Base-by-base conservation (phyloP, 1,140 invertebrate species). In the Diorhabda carinulata region DNA sequence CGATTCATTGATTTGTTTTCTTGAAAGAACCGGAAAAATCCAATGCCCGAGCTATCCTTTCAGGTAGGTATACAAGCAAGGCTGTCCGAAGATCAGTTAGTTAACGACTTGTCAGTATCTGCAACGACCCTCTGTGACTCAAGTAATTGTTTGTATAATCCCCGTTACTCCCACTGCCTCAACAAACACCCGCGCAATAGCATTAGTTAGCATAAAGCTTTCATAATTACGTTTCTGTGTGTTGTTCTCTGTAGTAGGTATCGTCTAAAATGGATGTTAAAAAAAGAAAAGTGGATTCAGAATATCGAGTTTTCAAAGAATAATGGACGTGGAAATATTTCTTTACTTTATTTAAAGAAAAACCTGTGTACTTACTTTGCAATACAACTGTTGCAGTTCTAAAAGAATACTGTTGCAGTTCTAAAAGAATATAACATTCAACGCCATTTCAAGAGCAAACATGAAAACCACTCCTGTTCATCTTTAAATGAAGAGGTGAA, bases 391-490 rank as follows among this genome's bases (percentile, higher is more conserved):
- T 25, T 25, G 25, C 25, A 25, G 6, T 56, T 7, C n/a, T 2
- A 56, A 56, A 56, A 56, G n/a, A 56, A 56, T 7, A 56, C n/a
- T n/a, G n/a, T n/a, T n/a, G n/a, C n/a, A n/a, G n/a, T n/a, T n/a
- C n/a, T n/a, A n/a, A n/a, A n/a, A n/a, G n/a, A n/a, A n/a, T n/a
- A n/a, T n/a, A n/a, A n/a, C n/a, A n/a, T n/a, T n/a, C n/a, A n/a
- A n/a, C n/a, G n/a, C n/a, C n/a, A n/a, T n/a, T n/a, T n/a, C n/a
- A n/a, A n/a, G n/a, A n/a, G n/a, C n/a, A n/a, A n/a, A n/a, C 52
- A 56, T 56, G 52, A n/a, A 56, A 56, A 56, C n/a, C n/a, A 56
- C 52, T 56, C 52, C 52, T 56, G n/a, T n/a, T 56, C 52, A 56
- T 56, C 52, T 5, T 56, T 56, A 56, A 56, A n/a, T 56, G 52